These are phyloP conservation scores for Drosophila tripunctata DNA, from an alignment of 2,888 invertebrate genomes.

Conservation along the genomic window DNA sequence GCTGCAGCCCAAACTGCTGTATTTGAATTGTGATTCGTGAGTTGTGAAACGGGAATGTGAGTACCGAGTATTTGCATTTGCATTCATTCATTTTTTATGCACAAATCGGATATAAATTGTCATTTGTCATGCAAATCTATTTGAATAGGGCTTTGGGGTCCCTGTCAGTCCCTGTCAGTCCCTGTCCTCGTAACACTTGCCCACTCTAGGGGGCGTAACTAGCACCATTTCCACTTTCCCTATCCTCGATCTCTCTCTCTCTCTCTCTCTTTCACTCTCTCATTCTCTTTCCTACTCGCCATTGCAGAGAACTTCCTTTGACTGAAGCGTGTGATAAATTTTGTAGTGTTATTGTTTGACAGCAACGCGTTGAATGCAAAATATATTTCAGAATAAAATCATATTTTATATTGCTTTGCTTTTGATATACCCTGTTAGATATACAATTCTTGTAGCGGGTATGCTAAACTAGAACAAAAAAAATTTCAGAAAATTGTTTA, in stretches of 20 bases:
- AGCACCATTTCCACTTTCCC: background rate
- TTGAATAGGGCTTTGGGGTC: background rate
- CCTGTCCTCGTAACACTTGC: background rate
- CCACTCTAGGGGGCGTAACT: background rate
- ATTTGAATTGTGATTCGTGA: background rate
- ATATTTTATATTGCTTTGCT: slow-evolving; percentile 8
- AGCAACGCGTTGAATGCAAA: slow-evolving; percentile 40
- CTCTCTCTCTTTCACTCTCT: background rate
- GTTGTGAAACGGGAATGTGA: slow-evolving; percentile 19
- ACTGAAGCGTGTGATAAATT: slow-evolving; percentile 41
- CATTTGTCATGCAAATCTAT: slow-evolving; percentile 68
- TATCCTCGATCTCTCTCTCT: background rate
- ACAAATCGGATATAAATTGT: slow-evolving; percentile 73
- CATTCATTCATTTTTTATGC: slow-evolving; percentile 9
- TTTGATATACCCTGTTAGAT: background rate
- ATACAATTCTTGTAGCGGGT: background rate
- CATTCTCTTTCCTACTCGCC: background rate
- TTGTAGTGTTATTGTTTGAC: slow-evolving; percentile 48
- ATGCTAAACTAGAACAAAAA: background rate
- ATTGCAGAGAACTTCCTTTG: background rate
- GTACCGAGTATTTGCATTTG: slow-evolving; percentile 12
- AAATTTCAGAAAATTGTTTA: too few species aligned
- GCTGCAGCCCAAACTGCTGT: background rate
- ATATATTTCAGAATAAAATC: slow-evolving; percentile 28
- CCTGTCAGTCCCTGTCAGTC: background rate